Percentiles rank a stretch among this genome's conserved stretches.
These are phyloP conservation scores for Zosterops borbonicus DNA, from an alignment of 2,113 vertebrate genomes.

Conservation along the genomic window DNA sequence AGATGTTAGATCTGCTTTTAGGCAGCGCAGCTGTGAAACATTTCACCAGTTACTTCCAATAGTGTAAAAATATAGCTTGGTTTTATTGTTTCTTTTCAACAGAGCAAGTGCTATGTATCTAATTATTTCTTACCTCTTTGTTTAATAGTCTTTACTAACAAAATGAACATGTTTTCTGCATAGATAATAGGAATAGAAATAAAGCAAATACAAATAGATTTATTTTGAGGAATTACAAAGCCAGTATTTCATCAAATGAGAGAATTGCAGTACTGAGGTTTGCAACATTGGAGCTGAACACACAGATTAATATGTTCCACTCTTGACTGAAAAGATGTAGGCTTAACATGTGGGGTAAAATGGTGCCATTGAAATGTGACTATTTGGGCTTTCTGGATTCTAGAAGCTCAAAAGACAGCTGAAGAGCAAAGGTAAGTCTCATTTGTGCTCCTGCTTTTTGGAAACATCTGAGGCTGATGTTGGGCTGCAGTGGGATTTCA, in stretches of 20 bases:
- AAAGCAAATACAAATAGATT: not conserved
- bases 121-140: not conserved
- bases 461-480: not conserved
- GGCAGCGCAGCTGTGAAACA: not conserved
- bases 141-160: not conserved
- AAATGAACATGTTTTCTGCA: not conserved
- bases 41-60: not conserved
- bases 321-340: not conserved
- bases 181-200: not conserved
- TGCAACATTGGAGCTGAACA: not conserved
- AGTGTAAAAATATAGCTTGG: not conserved
- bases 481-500: not conserved
- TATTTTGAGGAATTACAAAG: not conserved
- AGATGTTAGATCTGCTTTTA: not conserved
- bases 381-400: not conserved
- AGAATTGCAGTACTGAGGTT: not conserved
- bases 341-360: not conserved
- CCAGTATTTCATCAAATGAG: not conserved
- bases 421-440: not conserved
- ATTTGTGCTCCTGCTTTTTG: not conserved
- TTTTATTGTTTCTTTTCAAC: not conserved
- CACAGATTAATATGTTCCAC: not conserved
- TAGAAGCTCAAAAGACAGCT: not conserved
- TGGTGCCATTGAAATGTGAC: not conserved
- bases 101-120: not conserved